A percentile compares a stretch with the other conserved stretches of the same genome.
These are phyloP conservation scores for Drosophila bifasciata DNA, from an alignment of 1,140 invertebrate species.

Conservation along the genomic window DNA sequence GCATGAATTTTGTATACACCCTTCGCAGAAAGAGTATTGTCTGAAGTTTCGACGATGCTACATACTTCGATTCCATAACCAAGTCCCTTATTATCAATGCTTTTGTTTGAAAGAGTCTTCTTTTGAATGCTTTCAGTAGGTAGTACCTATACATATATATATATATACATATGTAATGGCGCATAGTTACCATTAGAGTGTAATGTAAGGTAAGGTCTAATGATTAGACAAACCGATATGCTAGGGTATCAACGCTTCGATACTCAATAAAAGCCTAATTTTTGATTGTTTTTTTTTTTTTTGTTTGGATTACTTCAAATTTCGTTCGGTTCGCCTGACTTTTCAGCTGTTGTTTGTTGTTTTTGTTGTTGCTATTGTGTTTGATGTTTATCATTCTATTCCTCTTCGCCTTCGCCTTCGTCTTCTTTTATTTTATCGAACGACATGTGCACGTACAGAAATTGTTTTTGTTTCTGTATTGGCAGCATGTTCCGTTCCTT, in stretches of 20 bases:
- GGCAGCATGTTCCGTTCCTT: constrained; percentile 75
- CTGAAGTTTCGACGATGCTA: no score
- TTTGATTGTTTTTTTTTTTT: constrained; percentile 2
- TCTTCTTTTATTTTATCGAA: constrained; percentile 5
- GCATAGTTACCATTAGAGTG: no score
- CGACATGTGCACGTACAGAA: constrained; percentile 75
- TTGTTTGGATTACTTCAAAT: constrained; percentile 55
- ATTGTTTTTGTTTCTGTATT: constrained; percentile 63
- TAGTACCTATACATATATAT: no score
- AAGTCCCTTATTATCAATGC: no score
- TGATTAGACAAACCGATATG: not conserved
- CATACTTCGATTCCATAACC: no score
- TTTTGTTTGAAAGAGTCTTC: not conserved
- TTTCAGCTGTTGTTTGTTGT: constrained; percentile 65
- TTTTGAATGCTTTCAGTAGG: no score
- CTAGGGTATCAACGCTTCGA: no score
- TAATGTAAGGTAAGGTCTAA: no score
- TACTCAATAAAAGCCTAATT: no score
- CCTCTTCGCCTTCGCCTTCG: constrained; percentile 35
- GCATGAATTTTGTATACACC: constrained; percentile 1
- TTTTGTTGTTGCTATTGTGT: constrained; percentile 52
- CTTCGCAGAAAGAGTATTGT: no score
- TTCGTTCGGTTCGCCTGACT: constrained; percentile 54
- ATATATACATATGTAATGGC: no score
- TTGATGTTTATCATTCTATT: constrained; percentile 62